phyloP scores from a whole-genome alignment of 2,113 vertebrate genomes.

The Paralichthys olivaceus region DNA sequence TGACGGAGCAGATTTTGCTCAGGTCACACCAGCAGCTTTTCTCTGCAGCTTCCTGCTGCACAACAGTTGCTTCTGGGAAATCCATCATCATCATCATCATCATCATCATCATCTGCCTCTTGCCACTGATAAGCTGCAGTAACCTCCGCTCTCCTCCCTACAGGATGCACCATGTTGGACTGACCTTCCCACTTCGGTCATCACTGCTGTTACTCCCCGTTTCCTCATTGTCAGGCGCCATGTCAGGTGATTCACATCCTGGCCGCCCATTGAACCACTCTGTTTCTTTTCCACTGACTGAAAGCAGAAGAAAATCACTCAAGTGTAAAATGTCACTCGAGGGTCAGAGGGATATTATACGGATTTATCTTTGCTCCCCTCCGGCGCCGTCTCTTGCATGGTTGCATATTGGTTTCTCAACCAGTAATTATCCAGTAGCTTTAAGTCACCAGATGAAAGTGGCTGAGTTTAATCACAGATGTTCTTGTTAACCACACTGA shows the following conservation, averaged over 20 bases:
- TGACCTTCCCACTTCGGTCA: constrained; percentile 31
- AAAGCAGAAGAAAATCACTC: constrained; percentile 11
- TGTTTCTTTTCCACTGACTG: background rate
- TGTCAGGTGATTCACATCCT: constrained; percentile 9
- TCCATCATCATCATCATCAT: constrained; percentile 1
- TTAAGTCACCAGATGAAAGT: background rate
- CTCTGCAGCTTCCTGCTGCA: background rate
- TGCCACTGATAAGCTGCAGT: background rate
- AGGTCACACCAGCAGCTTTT: background rate
- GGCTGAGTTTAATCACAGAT: background rate
- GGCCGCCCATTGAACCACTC: background rate
- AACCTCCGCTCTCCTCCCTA: background rate
- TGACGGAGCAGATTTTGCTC: background rate
- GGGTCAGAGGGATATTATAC: constrained; percentile 25
- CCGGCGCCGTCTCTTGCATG: background rate
- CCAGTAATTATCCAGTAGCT: background rate
- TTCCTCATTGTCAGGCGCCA: background rate
- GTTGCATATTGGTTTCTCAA: constrained; percentile 5
- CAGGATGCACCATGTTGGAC: constrained; percentile 1
- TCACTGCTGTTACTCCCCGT: background rate
- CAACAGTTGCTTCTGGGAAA: background rate
- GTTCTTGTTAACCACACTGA: background rate
- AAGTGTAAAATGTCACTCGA: background rate
- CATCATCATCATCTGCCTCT: background rate
- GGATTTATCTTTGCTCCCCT: background rate